Evolutionary conservation across 2,797 vertebrate genomes (phyloP), one percentile per base, ranked within the genome.

Genomic region (Clarias platycephalus): DNA sequence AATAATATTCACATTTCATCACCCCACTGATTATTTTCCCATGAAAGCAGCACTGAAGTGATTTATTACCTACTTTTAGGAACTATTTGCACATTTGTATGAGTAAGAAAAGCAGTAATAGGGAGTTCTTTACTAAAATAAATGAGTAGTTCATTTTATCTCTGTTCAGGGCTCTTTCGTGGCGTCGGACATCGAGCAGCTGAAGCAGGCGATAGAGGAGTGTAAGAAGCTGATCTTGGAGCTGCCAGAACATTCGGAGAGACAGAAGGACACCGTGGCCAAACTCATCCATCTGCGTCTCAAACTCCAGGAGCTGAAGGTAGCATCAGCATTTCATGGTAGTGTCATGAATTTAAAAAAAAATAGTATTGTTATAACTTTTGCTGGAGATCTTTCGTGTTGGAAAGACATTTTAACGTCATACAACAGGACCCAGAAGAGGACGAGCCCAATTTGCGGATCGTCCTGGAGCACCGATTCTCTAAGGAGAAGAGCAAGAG

Each of bases 401-500:
- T n/a, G 4, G 22, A n/a, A 12, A 44, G 10, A 15, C 68, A 13
- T 79, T 26, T 44, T 28, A 64, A 60, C 12, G 18, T 86, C 10
- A 2, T 84, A 28, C 24, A 0, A 18, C 83, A 99, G 98, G 98
- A 99, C 88, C 98, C 98, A 0, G 94, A 92, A 2, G 98, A 99
- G 84, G 98, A 99, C 0, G 98, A 99, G 83, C 98, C 98, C 77
- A 97, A 98, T 87, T 93, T 97, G 74, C 94, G 95, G 5, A 91
- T 97, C 60, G 88, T 99, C 9, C 93, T 98, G 80, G 97, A 99
- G 89, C 98, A 99, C 72, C 96, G 98, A 22, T 99, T 99, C 92
- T 97, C 96, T 84, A 99, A 99, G 90, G 97, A 99, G 90, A 99
- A 98, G 94, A 98, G 98, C 93, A 99, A 99, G 89, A 98, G 98